A percentile compares a stretch with the other conserved stretches of the same genome.
These are phyloP conservation scores for Micrastur ruficollis DNA, from an alignment of 2,797 vertebrate genomes.

Conservation along the genomic window DNA sequence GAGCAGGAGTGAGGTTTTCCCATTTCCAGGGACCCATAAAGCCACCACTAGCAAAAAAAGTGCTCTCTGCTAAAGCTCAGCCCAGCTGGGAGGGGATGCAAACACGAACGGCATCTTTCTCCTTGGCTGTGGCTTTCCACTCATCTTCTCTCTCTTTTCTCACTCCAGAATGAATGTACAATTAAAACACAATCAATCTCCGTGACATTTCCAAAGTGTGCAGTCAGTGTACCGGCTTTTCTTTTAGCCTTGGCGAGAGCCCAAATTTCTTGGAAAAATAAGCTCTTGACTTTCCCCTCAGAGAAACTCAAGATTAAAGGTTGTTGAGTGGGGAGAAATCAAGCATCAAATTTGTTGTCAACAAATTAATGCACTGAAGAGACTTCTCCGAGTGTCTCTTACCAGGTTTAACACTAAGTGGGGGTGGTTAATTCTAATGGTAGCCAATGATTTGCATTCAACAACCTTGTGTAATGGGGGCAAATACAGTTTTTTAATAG, in stretches of 20 bases:
- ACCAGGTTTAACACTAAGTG: neutral
- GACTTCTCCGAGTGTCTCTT: neutral
- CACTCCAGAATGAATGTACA: neutral
- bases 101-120: neutral
- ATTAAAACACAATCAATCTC: conserved; percentile 31
- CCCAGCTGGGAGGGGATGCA: neutral
- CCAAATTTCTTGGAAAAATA: neutral
- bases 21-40: neutral
- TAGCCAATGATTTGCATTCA: neutral
- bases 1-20: neutral
- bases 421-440: neutral
- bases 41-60: neutral
- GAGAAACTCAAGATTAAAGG: conserved; percentile 56
- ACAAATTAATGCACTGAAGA: neutral
- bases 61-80: neutral
- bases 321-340: conserved; percentile 28
- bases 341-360: conserved; percentile 29
- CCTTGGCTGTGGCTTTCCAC: neutral
- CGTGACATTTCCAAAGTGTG: neutral
- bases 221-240: neutral
- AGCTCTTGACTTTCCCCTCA: neutral
- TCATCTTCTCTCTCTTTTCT: neutral
- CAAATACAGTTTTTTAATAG: neutral
- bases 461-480: neutral
- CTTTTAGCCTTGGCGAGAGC: neutral